A percentile compares a stretch with the other conserved stretches of the same genome.
Evolutionary conservation across 2,888 invertebrate species (phyloP).

Genomic region (Chaetogeoica ovagalla): DNA sequence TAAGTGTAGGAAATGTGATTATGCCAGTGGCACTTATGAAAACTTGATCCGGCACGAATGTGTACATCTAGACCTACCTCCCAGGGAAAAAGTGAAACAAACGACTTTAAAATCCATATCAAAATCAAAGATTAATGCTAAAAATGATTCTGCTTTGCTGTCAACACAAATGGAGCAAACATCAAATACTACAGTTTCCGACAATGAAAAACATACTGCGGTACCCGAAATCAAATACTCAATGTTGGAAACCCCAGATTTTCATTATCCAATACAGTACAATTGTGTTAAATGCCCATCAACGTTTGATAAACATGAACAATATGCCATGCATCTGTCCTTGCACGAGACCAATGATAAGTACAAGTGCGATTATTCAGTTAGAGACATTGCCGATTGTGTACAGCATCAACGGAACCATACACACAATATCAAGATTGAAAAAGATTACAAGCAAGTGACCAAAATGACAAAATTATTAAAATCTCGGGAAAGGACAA

Average conservation of each 20-base stretch:
- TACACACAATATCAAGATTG: slow-evolving; percentile 59
- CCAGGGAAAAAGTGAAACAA: slow-evolving; percentile 5
- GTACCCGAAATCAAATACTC: slow-evolving; percentile 71
- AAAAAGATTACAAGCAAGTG: slow-evolving; percentile 8
- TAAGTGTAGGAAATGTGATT: slow-evolving; percentile 73
- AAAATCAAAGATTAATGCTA: slow-evolving; percentile 54
- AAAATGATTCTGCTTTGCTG: background rate
- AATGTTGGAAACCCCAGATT: slow-evolving; percentile 76
- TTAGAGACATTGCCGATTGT: slow-evolving; percentile 82
- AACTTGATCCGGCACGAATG: slow-evolving; percentile 70
- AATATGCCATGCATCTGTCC: slow-evolving; percentile 79
- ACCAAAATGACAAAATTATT: background rate
- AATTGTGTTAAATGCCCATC: slow-evolving; percentile 86
- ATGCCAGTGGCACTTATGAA: slow-evolving; percentile 70
- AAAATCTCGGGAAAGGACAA: background rate
- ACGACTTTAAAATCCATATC: slow-evolving; percentile 35
- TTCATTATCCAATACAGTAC: slow-evolving; percentile 76
- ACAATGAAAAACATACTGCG: background rate
- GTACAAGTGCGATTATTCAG: slow-evolving; percentile 84
- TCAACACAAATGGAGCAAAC: background rate
- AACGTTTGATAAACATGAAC: slow-evolving; percentile 81
- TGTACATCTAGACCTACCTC: slow-evolving; percentile 58
- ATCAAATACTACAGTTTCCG: background rate
- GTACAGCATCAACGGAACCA: slow-evolving; percentile 82
- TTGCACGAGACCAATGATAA: slow-evolving; percentile 82